Evolutionary conservation across 2,797 vertebrate species (phyloP).

Genomic region (Pangasius djambal): DNA sequence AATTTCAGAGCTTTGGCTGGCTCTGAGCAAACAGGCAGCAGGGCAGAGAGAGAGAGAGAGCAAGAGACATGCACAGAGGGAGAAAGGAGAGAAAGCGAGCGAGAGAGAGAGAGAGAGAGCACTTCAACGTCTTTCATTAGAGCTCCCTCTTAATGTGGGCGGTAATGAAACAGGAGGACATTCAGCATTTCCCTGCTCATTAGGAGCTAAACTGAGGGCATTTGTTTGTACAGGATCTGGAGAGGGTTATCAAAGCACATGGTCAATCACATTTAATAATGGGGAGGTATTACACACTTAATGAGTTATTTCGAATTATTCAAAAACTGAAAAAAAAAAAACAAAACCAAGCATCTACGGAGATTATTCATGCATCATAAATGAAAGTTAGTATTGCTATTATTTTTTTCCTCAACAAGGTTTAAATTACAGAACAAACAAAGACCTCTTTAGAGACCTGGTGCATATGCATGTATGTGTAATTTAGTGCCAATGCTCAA

Average conservation of each 20-base stretch:
- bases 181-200: conserved; percentile 71
- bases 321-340: conserved; percentile 51
- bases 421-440: conserved; percentile 58
- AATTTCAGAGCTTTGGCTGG: conserved; percentile 95
- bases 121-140: conserved; percentile 81
- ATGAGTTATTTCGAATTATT: conserved; percentile 60
- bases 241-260: conserved; percentile 66
- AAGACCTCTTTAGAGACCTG: conserved; percentile 53
- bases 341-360: conserved; percentile 58
- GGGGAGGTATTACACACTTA: conserved; percentile 74
- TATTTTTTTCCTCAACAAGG: neutral
- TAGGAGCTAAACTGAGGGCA: conserved; percentile 73
- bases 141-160: conserved; percentile 81
- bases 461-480: conserved; percentile 28
- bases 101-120: conserved; percentile 63
- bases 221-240: conserved; percentile 75
- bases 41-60: conserved; percentile 71
- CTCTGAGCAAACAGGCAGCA: conserved; percentile 89
- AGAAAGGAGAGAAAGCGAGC: neutral
- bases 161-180: conserved; percentile 76
- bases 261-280: conserved; percentile 67
- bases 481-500: conserved; percentile 27
- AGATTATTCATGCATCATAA: conserved; percentile 57
- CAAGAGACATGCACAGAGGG: conserved; percentile 40
- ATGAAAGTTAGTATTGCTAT: conserved; percentile 66